Conservation (phyloP, 2,113 vertebrate genomes). For the Pterocles orientalis region DNA sequence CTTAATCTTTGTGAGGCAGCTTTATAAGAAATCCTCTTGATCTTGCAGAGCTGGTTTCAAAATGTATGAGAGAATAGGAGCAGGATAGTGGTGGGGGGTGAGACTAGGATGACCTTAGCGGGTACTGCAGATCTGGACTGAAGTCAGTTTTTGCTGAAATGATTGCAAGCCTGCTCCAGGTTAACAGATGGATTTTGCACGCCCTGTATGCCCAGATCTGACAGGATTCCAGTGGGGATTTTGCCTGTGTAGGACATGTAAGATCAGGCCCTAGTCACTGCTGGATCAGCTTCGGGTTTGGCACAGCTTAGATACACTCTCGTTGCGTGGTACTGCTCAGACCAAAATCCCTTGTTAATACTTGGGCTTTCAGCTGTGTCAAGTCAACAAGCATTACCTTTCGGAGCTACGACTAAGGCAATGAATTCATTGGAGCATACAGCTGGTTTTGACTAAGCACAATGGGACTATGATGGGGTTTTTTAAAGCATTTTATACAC, state of each 20-base stretch:
- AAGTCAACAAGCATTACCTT: constrained; percentile 53
- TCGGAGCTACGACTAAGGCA: constrained; percentile 49
- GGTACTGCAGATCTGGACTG: background rate
- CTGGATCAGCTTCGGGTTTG: constrained; percentile 2
- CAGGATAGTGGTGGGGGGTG: background rate
- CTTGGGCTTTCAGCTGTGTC: constrained; percentile 68
- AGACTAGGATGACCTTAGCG: background rate
- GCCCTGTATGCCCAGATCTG: background rate
- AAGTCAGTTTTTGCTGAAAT: constrained; percentile 39
- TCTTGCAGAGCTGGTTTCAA: constrained; percentile 21
- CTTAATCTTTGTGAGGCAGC: constrained; percentile 64
- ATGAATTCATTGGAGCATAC: constrained; percentile 57
- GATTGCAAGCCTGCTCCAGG: constrained; percentile 32
- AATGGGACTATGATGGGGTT: constrained; percentile 71
- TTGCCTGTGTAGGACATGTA: background rate
- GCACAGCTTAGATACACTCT: constrained; percentile 2
- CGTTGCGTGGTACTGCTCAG: constrained; percentile 15
- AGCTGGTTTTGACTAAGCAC: constrained; percentile 80
- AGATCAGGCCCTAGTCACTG: background rate
- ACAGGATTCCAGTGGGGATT: background rate
- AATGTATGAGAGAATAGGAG: constrained; percentile 21
- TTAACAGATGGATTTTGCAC: background rate
- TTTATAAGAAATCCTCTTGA: constrained; percentile 29
- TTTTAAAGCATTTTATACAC: constrained; percentile 78
- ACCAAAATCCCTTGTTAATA: constrained; percentile 31